These are phyloP conservation scores for Lepidothrix coronata DNA, from an alignment of 2,113 vertebrate species.

Conservation along the genomic window DNA sequence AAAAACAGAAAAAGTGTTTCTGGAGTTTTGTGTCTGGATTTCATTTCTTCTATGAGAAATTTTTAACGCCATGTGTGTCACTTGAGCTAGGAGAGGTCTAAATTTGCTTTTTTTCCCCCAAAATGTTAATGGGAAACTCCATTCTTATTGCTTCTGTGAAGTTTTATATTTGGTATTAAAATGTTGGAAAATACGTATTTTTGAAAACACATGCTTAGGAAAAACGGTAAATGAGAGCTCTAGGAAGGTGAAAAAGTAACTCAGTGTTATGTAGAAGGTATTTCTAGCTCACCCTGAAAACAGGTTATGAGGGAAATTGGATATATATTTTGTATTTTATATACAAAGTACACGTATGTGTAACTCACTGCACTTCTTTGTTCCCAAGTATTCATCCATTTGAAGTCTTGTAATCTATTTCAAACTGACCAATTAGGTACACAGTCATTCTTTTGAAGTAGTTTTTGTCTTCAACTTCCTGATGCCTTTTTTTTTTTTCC, in stretches of 20 bases:
- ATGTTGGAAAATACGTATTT: background rate
- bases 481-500: background rate
- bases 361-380: background rate
- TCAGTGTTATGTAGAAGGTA: background rate
- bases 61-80: background rate
- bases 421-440: background rate
- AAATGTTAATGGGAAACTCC: background rate
- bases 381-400: background rate
- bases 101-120: background rate
- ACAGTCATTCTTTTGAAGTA: background rate
- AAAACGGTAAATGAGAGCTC: background rate
- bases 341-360: background rate
- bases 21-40: background rate
- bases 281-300: background rate
- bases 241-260: background rate
- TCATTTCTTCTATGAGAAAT: background rate
- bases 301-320: background rate
- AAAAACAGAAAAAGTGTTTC: background rate
- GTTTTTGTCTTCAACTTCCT: background rate
- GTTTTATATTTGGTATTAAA: background rate
- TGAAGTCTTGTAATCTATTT: background rate
- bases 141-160: background rate
- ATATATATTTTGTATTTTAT: background rate
- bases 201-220: background rate
- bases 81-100: background rate